Conservation (phyloP, 2,797 vertebrate genomes). For the Momotus momota region DNA sequence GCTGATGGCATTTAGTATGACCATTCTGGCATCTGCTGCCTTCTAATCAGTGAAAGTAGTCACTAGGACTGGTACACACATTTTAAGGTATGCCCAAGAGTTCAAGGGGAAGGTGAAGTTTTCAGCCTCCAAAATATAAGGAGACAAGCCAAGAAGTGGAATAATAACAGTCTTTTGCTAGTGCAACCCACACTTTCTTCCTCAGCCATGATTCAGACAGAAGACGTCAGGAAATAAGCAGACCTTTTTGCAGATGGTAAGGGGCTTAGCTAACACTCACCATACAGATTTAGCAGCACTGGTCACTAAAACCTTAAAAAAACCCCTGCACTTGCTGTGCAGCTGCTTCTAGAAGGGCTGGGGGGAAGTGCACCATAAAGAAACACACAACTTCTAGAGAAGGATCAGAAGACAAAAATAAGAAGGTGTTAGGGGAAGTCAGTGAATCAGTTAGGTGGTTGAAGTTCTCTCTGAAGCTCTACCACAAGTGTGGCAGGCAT, state of each 20-base stretch:
- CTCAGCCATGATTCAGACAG: not conserved
- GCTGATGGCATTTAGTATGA: not conserved
- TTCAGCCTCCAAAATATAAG: not conserved
- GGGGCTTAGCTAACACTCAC: not conserved
- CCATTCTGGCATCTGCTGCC: not conserved
- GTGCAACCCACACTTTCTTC: not conserved
- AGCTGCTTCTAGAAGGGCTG: not conserved
- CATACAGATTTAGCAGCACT: not conserved
- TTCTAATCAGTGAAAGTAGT: not conserved
- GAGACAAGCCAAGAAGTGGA: not conserved
- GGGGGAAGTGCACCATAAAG: not conserved
- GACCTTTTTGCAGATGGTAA: not conserved
- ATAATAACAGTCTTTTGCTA: not conserved
- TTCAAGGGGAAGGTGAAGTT: not conserved
- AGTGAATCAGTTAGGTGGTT: not conserved
- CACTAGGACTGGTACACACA: not conserved
- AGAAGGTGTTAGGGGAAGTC: not conserved
- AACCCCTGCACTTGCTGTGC: not conserved
- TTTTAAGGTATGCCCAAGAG: not conserved
- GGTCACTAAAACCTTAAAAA: not conserved
- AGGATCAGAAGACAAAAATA: not conserved
- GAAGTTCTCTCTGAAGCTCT: not conserved
- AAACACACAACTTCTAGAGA: not conserved
- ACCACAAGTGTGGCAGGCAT: not conserved
- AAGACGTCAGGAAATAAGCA: not conserved